phyloP scores from a whole-genome alignment of 2,113 vertebrate genomes.

The Chroicocephalus ridibundus region DNA sequence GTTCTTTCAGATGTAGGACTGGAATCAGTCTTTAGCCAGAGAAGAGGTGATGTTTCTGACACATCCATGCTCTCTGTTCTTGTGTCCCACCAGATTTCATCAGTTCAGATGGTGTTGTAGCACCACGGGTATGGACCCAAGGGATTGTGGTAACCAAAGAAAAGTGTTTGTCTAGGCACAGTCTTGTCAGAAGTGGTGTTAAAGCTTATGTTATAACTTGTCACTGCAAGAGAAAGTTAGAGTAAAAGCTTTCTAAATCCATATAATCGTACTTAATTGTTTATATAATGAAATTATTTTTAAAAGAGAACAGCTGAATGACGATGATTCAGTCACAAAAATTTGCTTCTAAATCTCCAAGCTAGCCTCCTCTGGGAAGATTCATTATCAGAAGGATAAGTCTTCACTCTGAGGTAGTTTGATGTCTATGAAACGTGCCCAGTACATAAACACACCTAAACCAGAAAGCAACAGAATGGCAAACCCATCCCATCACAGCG shows the following conservation, averaged over 20 bases:
- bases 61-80: not conserved
- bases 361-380: slow-evolving; percentile 25
- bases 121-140: not conserved
- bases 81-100: not conserved
- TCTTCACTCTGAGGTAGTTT: not conserved
- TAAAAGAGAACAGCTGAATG: slow-evolving; percentile 70
- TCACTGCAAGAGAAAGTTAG: slow-evolving; percentile 37
- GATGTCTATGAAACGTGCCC: not conserved
- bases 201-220: slow-evolving; percentile 14
- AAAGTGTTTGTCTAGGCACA: not conserved
- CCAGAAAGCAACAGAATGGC: not conserved
- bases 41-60: not conserved
- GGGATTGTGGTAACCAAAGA: not conserved
- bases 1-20: not conserved
- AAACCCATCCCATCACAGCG: not conserved
- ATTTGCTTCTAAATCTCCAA: slow-evolving; percentile 44
- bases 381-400: not conserved
- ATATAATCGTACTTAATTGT: slow-evolving; percentile 68
- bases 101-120: not conserved
- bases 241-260: slow-evolving; percentile 68
- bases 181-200: slow-evolving; percentile 25
- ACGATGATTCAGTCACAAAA: slow-evolving; percentile 54
- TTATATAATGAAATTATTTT: slow-evolving; percentile 78
- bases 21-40: not conserved
- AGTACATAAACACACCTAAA: not conserved